Base-by-base conservation (phyloP, 2,888 invertebrate genomes). In the Agrotis clavis region DNA sequence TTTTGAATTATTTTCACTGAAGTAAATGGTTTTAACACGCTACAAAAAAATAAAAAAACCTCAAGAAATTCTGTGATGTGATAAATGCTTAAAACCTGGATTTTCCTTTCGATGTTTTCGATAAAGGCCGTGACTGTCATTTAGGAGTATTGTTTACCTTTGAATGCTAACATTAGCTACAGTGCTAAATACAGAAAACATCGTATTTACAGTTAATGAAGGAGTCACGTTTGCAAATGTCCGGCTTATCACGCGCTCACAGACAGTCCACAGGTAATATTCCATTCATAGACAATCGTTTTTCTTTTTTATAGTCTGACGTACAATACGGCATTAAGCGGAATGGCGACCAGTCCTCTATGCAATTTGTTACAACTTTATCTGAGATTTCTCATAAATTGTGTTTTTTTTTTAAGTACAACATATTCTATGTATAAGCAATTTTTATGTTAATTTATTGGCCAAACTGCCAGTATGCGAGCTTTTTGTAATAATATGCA, bases 181-280 rank as follows among this genome's bases (percentile, higher is more conserved):
- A 54, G 47, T 57, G 67, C 56, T 61, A 69, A 71, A 63, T 51
- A 57, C 6, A 9, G 65, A 30, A 74, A 73, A 76, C 51, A 72
- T 69, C 16, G 60, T 63, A 59, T 21, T 41, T 41, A 69, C 47
- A 41, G 54, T 67, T 74, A 73, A 83, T 83, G 76, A 79, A 81
- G 53, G 60, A 68, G 76, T 83, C 83, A 83, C 84, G 83, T 71
- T 79, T 60, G 51, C 21, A 0, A 48, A 71, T 71, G 72, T 57
- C 66, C 71, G 67, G 30, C 63, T 77, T 82, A 79, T 79, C 83
- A 77, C 81, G 75, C 78, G 76, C 74, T 66, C 18, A 9, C 73
- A 70, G 59, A 19, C 73, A 47, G 48, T 14, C 50, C 59, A 50
- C 75, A 51, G 57, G 77, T 81, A 74, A 83, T 81, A 69, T 83